These are phyloP conservation scores for Gadopsis marmoratus DNA, from an alignment of 2,797 vertebrate species.

Conservation along the genomic window DNA sequence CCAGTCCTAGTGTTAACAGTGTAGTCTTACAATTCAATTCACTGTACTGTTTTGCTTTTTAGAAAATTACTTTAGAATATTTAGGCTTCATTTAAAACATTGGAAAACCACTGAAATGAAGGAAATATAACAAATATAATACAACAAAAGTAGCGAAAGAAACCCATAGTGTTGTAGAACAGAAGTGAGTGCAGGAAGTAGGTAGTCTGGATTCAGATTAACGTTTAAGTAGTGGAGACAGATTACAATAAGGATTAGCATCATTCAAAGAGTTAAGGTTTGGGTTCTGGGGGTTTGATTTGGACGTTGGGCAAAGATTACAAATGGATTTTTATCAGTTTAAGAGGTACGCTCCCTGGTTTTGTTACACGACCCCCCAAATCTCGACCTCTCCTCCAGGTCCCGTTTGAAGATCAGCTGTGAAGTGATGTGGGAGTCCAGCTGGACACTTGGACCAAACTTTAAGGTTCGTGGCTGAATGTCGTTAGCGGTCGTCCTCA, in stretches of 20 bases:
- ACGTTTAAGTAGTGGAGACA: background rate
- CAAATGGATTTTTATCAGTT: background rate
- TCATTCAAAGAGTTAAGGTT: background rate
- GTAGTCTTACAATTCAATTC: background rate
- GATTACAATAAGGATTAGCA: background rate
- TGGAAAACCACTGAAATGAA: constrained; percentile 27
- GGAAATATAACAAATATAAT: constrained; percentile 11
- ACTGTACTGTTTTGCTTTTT: background rate
- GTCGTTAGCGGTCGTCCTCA: constrained; percentile 44
- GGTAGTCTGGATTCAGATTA: background rate
- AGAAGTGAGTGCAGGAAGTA: constrained; percentile 1
- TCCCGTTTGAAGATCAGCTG: background rate
- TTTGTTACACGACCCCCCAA: background rate
- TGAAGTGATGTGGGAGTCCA: background rate
- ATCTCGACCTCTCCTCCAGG: constrained; percentile 11
- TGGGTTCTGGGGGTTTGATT: constrained; percentile 9
- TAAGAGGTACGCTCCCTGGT: background rate
- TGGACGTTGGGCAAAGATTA: constrained; percentile 6
- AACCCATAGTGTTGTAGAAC: background rate
- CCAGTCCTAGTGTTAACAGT: background rate
- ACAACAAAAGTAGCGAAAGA: background rate
- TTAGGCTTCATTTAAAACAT: constrained; percentile 14
- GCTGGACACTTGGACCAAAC: background rate
- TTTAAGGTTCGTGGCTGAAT: constrained; percentile 8
- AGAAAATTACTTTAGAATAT: background rate